A percentile compares a stretch with the other conserved stretches of the same genome.
These are phyloP conservation scores for Etheostoma perlongum DNA, from an alignment of 2,797 vertebrate genomes.

Conservation along the genomic window DNA sequence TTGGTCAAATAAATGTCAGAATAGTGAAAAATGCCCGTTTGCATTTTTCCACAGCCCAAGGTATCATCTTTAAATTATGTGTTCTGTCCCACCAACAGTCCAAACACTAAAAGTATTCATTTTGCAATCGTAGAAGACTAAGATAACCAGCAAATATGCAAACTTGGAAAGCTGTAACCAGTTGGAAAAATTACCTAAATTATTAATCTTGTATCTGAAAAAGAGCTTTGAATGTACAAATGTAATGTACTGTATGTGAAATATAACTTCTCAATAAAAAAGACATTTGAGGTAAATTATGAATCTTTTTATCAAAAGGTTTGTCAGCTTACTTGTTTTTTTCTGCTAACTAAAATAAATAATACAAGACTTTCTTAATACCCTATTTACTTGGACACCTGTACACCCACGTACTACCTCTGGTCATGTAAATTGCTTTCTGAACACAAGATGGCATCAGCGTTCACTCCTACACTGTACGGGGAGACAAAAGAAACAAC, in stretches of 20 bases:
- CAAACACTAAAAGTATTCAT: background rate
- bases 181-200: background rate
- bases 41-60: background rate
- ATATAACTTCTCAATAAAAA: too few species aligned
- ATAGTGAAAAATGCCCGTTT: background rate
- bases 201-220: background rate
- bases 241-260: too few species aligned
- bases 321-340: background rate
- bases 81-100: background rate
- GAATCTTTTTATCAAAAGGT: too few species aligned
- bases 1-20: too few species aligned
- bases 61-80: background rate
- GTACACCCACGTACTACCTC: background rate
- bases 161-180: background rate
- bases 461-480: background rate
- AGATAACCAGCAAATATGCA: background rate
- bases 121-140: background rate
- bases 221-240: too few species aligned
- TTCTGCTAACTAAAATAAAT: background rate
- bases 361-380: background rate
- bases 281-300: too few species aligned
- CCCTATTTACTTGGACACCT: background rate
- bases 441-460: slow-evolving; percentile 68
- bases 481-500: background rate
- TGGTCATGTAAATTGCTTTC: background rate